These are phyloP conservation scores for Lissonota sp. DNA, from an alignment of 2,888 invertebrate species.

Conservation along the genomic window DNA sequence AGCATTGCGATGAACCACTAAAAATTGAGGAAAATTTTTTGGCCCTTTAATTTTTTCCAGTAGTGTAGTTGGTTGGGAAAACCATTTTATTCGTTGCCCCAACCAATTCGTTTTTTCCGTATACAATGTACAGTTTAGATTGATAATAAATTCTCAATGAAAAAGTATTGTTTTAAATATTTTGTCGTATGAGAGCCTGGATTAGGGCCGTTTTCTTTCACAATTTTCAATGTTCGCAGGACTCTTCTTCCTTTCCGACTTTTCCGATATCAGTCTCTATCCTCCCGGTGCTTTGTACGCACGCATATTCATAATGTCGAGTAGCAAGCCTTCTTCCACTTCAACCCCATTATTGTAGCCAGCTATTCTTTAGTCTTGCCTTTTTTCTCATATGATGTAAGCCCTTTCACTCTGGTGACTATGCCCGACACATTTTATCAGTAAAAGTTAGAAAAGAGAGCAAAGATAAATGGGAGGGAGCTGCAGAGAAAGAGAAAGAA, in stretches of 20 bases:
- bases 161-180: too few relatives aligned
- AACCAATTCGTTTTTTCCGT: too few relatives aligned
- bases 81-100: too few relatives aligned
- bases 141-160: too few relatives aligned
- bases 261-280: background rate
- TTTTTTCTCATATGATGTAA: slow-evolving; percentile 2
- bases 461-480: background rate
- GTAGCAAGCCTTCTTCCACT: background rate
- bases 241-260: background rate
- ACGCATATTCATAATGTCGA: background rate
- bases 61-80: too few relatives aligned
- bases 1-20: too few relatives aligned
- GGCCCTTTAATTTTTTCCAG: too few relatives aligned
- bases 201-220: background rate
- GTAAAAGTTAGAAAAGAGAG: background rate
- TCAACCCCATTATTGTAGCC: background rate
- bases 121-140: too few relatives aligned
- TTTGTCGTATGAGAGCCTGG: background rate
- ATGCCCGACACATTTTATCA: slow-evolving; percentile 4
- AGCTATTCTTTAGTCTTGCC: background rate
- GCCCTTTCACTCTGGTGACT: slow-evolving; percentile 8
- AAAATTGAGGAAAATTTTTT: too few relatives aligned
- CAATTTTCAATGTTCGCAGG: background rate
- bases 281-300: background rate
- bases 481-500: background rate